Evolutionary conservation across 2,113 vertebrate species (phyloP).

Genomic region (Caloenas nicobarica): DNA sequence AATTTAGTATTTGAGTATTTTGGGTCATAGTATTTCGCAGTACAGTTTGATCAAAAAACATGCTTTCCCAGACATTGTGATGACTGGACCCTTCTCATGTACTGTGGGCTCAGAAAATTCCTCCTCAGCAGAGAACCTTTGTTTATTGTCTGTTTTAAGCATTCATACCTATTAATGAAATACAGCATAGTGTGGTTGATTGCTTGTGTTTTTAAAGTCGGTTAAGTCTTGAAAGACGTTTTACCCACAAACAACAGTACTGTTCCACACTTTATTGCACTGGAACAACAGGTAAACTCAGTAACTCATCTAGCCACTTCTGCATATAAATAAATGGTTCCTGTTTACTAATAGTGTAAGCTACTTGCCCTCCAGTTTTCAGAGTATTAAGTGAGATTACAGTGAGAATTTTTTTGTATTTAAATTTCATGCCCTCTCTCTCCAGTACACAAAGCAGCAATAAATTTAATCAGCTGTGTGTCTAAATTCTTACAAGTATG

Average conservation of each 20-base stretch:
- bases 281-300: background rate
- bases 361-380: background rate
- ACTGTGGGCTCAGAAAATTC: background rate
- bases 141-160: background rate
- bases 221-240: background rate
- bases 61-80: accelerated
- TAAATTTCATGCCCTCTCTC: background rate
- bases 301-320: background rate
- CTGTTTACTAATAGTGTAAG: background rate
- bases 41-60: background rate
- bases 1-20: background rate
- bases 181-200: background rate
- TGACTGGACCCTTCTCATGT: background rate
- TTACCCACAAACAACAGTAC: background rate
- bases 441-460: background rate
- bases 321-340: background rate
- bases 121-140: accelerated
- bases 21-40: background rate
- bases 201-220: background rate
- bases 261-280: background rate
- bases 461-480: background rate
- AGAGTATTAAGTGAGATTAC: background rate
- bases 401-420: background rate
- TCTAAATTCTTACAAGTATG: background rate
- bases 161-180: background rate